Conservation (phyloP, 2,797 vertebrate species). For the Diceros bicornis region DNA sequence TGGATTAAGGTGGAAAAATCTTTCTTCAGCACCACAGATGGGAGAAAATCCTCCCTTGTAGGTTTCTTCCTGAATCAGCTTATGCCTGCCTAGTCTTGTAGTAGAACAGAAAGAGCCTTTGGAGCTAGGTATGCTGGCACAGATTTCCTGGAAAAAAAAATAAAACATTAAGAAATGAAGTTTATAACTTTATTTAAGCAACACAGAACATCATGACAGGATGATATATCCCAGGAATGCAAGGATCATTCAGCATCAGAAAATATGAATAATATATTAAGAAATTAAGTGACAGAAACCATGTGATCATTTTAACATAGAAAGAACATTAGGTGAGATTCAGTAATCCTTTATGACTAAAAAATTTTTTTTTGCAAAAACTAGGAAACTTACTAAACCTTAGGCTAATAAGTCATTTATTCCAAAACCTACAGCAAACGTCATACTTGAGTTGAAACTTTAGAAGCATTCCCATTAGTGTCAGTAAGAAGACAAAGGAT, state of each 20-base stretch:
- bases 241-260: background rate
- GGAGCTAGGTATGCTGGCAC: background rate
- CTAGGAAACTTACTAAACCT: background rate
- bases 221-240: background rate
- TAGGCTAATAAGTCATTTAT: background rate
- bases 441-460: background rate
- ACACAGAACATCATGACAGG: background rate
- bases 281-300: constrained; percentile 27
- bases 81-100: background rate
- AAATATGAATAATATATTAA: constrained; percentile 12
- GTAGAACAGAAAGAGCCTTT: background rate
- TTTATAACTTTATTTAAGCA: constrained; percentile 42
- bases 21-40: background rate
- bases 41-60: constrained; percentile 44
- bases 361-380: background rate
- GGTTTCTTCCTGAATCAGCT: constrained; percentile 27
- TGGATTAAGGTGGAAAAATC: constrained; percentile 61
- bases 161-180: background rate
- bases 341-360: background rate
- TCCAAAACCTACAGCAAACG: background rate
- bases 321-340: background rate
- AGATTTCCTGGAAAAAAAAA: background rate
- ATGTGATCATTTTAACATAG: background rate
- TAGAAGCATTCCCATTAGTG: background rate
- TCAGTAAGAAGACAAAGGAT: background rate